These are phyloP conservation scores for Sylvilagus bachmani DNA, from an alignment of 2,113 vertebrate species.

Conservation along the genomic window DNA sequence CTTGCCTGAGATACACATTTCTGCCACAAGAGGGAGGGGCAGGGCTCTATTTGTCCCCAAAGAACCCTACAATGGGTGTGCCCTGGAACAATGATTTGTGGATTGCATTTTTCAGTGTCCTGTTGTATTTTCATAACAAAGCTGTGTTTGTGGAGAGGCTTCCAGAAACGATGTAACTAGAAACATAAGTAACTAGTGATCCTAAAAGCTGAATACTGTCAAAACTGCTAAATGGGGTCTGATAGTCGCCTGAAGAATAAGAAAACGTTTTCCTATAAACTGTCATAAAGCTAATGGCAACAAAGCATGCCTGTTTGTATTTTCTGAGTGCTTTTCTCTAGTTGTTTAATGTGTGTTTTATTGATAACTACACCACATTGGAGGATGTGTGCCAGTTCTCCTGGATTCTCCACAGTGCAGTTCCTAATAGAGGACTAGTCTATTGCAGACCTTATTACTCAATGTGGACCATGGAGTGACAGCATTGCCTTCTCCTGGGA, in stretches of 20 bases:
- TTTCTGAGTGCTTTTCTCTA: background rate
- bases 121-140: background rate
- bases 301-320: background rate
- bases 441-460: background rate
- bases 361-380: background rate
- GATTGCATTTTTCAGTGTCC: background rate
- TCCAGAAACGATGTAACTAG: background rate
- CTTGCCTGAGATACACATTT: conserved; percentile 2
- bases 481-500: background rate
- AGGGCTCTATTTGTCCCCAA: background rate
- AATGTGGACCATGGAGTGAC: background rate
- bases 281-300: background rate
- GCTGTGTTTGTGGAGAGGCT: background rate
- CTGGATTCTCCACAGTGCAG: background rate
- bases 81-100: background rate
- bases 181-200: conserved; percentile 23
- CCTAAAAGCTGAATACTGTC: background rate
- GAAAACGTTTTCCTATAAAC: background rate
- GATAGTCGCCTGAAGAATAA: background rate
- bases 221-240: background rate
- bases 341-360: conserved; percentile 24
- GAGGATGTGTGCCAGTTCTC: background rate
- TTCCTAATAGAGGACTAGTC: background rate
- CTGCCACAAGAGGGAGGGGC: background rate
- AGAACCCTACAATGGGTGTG: background rate